Conservation (phyloP, 2,113 vertebrate species). For the Eclectus roratus region DNA sequence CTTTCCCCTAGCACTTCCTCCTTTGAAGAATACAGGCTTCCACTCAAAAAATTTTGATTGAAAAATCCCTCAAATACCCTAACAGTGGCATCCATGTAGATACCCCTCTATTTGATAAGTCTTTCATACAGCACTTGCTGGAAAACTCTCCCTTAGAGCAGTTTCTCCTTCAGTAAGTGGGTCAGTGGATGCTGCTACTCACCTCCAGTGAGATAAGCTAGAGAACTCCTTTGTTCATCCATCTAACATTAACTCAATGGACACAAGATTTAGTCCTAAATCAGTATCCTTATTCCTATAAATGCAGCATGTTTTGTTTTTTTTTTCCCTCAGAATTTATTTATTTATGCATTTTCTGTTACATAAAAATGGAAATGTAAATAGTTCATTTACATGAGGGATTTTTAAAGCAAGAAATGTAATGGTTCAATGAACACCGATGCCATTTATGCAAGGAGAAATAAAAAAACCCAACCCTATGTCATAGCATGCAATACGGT, state of each 20-base stretch:
- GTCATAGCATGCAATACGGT: neutral
- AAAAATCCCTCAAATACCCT: neutral
- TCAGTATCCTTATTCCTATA: neutral
- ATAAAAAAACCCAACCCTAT: neutral
- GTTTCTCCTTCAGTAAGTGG: neutral
- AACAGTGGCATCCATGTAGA: neutral
- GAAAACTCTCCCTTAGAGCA: neutral
- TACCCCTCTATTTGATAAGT: rapidly evolving
- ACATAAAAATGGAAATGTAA: neutral
- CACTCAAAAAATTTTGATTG: neutral
- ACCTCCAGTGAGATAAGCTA: neutral
- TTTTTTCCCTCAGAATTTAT: neutral
- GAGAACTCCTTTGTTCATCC: neutral
- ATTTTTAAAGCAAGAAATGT: neutral
- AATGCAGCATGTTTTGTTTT: neutral
- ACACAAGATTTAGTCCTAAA: neutral
- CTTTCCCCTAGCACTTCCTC: neutral
- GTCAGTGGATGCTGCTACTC: neutral
- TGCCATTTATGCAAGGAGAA: neutral
- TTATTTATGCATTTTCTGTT: neutral
- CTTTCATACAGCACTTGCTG: neutral
- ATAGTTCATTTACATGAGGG: neutral
- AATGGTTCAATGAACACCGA: neutral
- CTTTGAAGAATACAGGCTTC: neutral
- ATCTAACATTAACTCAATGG: neutral